phyloP scores from a whole-genome alignment of 2,888 invertebrate species.

The Hemistola chrysoprasaria region DNA sequence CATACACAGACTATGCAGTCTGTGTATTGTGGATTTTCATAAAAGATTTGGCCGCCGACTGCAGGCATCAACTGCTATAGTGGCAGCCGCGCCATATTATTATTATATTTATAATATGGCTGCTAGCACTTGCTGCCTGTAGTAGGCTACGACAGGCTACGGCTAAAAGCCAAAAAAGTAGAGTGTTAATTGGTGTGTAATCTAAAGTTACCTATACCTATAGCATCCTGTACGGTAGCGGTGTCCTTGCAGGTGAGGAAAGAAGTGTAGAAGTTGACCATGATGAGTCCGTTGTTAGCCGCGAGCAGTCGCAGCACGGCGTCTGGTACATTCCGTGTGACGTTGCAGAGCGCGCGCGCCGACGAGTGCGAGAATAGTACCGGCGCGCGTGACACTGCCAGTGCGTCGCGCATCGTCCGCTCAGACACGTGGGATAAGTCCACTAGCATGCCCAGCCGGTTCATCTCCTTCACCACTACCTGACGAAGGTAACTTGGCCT shows the following conservation, averaged over 20 bases:
- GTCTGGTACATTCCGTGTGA: constrained; percentile 91
- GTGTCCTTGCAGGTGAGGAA: constrained; percentile 89
- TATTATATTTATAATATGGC: no score
- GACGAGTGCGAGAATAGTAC: constrained; percentile 94
- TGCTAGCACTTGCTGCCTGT: no score
- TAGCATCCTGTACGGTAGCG: constrained; percentile 90
- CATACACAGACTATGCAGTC: no score
- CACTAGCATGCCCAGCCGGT: constrained; percentile 93
- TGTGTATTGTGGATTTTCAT: no score
- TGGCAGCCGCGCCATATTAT: no score
- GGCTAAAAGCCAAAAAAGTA: no score
- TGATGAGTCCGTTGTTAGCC: constrained; percentile 90
- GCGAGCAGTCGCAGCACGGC: constrained; percentile 87
- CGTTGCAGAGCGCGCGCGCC: constrained; percentile 90
- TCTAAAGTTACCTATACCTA: no score
- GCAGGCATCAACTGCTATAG: no score
- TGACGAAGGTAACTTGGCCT: constrained; percentile 42
- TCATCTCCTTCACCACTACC: constrained; percentile 93
- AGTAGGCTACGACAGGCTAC: background rate
- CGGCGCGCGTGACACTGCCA: constrained; percentile 89
- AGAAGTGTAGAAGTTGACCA: constrained; percentile 93
- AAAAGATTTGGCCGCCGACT: no score
- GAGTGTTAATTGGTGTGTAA: no score
- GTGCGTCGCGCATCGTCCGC: constrained; percentile 91
- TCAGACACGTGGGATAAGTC: constrained; percentile 91